Evolutionary conservation across 2,113 vertebrate species (phyloP).

Genomic region (Pterophyllum scalare): DNA sequence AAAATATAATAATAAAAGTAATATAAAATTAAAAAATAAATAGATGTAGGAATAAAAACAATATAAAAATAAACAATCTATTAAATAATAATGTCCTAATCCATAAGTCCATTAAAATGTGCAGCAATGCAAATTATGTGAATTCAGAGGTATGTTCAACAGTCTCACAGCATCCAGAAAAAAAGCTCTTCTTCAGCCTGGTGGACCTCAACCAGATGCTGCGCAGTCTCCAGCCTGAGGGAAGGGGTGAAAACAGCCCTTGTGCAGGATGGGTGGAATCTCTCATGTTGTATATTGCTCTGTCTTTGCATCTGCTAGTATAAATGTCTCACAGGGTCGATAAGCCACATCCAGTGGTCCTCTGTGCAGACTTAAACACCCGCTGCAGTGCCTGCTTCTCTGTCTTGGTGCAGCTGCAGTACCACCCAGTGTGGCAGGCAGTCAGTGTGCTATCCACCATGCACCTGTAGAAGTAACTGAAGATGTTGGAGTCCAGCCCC

Average conservation of each 20-base stretch:
- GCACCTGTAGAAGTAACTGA: background rate
- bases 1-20: slow-evolving; percentile 1
- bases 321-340: background rate
- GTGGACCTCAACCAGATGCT: background rate
- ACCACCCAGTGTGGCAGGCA: background rate
- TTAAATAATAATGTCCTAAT: background rate
- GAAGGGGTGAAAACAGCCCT: background rate
- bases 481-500: background rate
- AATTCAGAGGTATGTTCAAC: background rate
- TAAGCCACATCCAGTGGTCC: background rate
- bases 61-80: background rate
- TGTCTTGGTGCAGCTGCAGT: background rate
- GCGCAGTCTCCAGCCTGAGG: background rate
- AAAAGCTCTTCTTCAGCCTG: background rate
- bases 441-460: background rate
- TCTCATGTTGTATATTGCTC: background rate
- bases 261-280: background rate
- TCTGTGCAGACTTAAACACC: background rate
- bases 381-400: background rate
- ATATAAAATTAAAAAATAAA: background rate
- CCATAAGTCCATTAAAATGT: background rate
- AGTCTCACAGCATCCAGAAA: background rate
- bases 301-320: background rate
- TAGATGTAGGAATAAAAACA: background rate
- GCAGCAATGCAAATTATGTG: background rate